Percentiles rank a stretch among this genome's conserved stretches.
Evolutionary conservation across 2,113 vertebrate species (phyloP).

Genomic region (Etheostoma spectabile): DNA sequence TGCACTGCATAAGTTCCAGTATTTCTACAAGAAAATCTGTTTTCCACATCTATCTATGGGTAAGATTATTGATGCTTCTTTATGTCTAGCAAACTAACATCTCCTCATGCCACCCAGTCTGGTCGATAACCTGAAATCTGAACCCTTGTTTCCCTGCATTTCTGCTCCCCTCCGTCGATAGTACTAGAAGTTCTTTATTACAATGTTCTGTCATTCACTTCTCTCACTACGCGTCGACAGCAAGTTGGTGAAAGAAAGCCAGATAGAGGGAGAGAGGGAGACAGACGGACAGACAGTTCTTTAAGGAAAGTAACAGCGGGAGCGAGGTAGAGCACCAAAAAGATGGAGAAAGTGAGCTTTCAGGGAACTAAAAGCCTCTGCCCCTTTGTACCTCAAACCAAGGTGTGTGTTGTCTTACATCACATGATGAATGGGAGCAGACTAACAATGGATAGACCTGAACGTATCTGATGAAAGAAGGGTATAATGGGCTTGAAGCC

Average conservation of each 20-base stretch:
- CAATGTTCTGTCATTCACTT: constrained; percentile 37
- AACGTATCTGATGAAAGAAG: constrained; percentile 43
- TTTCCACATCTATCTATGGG: constrained; percentile 1
- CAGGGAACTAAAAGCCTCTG: constrained; percentile 66
- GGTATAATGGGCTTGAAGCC: constrained; percentile 56
- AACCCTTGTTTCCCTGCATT: constrained; percentile 71
- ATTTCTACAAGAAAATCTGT: neutral
- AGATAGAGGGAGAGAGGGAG: constrained; percentile 9
- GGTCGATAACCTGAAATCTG: constrained; percentile 73
- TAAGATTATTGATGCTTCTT: constrained; percentile 40
- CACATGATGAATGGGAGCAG: constrained; percentile 50
- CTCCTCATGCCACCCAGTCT: constrained; percentile 48
- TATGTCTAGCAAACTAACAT: constrained; percentile 48
- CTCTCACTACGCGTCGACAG: constrained; percentile 23
- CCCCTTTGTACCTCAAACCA: constrained; percentile 58
- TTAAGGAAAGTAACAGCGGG: constrained; percentile 54
- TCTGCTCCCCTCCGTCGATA: constrained; percentile 56
- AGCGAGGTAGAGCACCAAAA: constrained; percentile 33
- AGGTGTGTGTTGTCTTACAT: constrained; percentile 50
- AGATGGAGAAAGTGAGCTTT: constrained; percentile 51
- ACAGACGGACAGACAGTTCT: constrained; percentile 23
- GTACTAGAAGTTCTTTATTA: constrained; percentile 60
- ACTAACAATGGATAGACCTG: constrained; percentile 54
- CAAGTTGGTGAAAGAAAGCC: constrained; percentile 42
- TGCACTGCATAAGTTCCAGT: neutral